Evolutionary conservation across 1,140 invertebrate genomes (phyloP), one percentile per base, ranked within the genome.

Genomic region (Calycopis cecrops): DNA sequence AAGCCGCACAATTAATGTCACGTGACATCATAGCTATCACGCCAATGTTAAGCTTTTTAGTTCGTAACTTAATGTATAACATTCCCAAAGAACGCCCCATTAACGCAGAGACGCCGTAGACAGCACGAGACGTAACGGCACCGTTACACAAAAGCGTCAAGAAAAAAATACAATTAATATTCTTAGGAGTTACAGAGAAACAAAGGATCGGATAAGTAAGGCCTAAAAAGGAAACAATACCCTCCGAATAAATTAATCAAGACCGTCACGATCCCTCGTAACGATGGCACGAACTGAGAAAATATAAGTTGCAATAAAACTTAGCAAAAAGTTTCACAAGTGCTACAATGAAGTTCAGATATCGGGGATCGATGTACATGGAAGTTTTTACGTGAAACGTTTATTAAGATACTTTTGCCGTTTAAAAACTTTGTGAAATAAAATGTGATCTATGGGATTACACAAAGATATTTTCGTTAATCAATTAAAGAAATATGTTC

Each of bases 161-260:
- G 21, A 28, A 44, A 44, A 40, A 44, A 44, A 44, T 44, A 44
- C 40, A 44, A 44, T 49, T 53, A 53, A 59, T 48, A 33, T n/a
- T 48, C 28, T 42, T 18, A 47, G 47, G 35, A 65, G 59, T 62
- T 44, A 48, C n/a, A 40, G 35, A 59, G 52, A 60, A 59, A 57
- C 48, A 63, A 67, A 63, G 37, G 50, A 48, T 69, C 21, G 21
- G 21, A 28, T 28, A 28, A 28, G 21, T 70, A 63, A 68, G 53
- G 52, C 60, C 55, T 58, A 53, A 59, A 65, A 55, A 56, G 50
- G 58, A 63, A 62, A 71, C 57, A 68, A 68, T 59, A 54, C 60
- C 52, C 60, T 60, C 62, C 49, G 61, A 68, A 73, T 74, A 70
- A 77, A 81, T 79, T 81, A 77, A 81, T 81, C 74, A 73, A 60